Evolutionary conservation across 1,140 invertebrate genomes (phyloP).

Genomic region (Drosophila azteca): DNA sequence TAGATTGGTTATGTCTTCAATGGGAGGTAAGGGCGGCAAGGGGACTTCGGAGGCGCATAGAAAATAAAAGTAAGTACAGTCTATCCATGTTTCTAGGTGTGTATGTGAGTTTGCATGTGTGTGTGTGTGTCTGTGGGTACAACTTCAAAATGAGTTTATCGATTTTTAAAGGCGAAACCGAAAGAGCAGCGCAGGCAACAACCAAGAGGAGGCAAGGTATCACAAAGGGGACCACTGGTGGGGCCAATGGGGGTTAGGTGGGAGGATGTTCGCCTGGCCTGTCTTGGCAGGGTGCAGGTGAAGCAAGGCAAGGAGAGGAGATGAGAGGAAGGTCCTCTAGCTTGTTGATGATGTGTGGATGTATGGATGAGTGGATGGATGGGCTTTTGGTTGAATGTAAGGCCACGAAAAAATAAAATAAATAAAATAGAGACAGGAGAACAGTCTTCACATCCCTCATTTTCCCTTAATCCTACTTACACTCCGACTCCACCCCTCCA

Average conservation of each 20-base stretch:
- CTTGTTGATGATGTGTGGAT: slow-evolving; percentile 32
- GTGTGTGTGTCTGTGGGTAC: slow-evolving; percentile 40
- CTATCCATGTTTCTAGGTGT: slow-evolving; percentile 9
- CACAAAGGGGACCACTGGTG: not conserved
- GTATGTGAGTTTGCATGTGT: slow-evolving; percentile 22
- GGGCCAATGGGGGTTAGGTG: not conserved
- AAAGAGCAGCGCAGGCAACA: slow-evolving; percentile 52
- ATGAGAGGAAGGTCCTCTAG: too few relatives aligned
- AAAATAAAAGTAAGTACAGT: slow-evolving; percentile 76
- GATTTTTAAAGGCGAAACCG: slow-evolving; percentile 71
- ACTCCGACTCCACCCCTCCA: not conserved
- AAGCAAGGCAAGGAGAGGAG: too few relatives aligned
- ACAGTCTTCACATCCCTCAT: too few relatives aligned
- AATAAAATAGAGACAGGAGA: not conserved
- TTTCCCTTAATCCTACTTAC: too few relatives aligned
- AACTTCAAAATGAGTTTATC: slow-evolving; percentile 83
- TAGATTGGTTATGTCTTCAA: not conserved
- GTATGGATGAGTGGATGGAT: slow-evolving; percentile 16
- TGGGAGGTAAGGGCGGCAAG: too few relatives aligned
- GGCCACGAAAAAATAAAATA: not conserved
- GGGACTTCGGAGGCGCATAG: slow-evolving; percentile 55
- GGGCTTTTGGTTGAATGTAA: too few relatives aligned
- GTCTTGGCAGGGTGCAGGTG: not conserved
- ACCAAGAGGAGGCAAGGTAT: not conserved
- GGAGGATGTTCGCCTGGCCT: slow-evolving; percentile 22